Percentiles rank a stretch among this genome's conserved stretches.
These are phyloP conservation scores for Coptodon rendalli DNA, from an alignment of 2,113 vertebrate genomes.

Conservation along the genomic window DNA sequence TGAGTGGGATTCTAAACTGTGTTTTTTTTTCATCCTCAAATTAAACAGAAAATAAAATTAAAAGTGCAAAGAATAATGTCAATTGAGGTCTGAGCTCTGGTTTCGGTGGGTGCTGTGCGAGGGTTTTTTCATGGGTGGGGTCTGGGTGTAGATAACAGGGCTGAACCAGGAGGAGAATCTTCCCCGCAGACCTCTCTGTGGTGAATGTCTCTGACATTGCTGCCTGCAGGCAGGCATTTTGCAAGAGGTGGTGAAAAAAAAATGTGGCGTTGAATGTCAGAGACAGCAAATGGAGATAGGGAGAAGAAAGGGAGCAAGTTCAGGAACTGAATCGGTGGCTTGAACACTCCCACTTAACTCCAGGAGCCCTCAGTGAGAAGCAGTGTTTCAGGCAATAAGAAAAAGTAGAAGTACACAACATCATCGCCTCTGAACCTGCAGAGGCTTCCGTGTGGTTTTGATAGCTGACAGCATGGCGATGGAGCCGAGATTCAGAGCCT, in stretches of 20 bases:
- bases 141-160: not conserved
- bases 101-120: not conserved
- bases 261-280: not conserved
- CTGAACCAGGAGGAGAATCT: not conserved
- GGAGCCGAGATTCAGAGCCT: conserved; percentile 30
- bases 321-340: conserved; percentile 19
- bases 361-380: conserved; percentile 9
- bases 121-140: conserved; percentile 16
- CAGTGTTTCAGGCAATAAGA: not conserved
- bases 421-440: not conserved
- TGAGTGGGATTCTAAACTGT: not conserved
- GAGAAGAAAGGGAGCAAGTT: not conserved
- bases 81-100: not conserved
- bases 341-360: conserved; percentile 49
- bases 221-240: conserved; percentile 57
- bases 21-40: not conserved
- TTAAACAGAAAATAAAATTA: not conserved
- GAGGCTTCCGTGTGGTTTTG: not conserved
- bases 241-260: conserved; percentile 10
- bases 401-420: not conserved
- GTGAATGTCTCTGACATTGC: conserved; percentile 33
- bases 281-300: not conserved
- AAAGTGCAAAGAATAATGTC: not conserved
- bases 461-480: conserved; percentile 2
- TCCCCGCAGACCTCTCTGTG: not conserved